Evolutionary conservation across 2,113 vertebrate genomes (phyloP).

Genomic region (Scolopax mira): DNA sequence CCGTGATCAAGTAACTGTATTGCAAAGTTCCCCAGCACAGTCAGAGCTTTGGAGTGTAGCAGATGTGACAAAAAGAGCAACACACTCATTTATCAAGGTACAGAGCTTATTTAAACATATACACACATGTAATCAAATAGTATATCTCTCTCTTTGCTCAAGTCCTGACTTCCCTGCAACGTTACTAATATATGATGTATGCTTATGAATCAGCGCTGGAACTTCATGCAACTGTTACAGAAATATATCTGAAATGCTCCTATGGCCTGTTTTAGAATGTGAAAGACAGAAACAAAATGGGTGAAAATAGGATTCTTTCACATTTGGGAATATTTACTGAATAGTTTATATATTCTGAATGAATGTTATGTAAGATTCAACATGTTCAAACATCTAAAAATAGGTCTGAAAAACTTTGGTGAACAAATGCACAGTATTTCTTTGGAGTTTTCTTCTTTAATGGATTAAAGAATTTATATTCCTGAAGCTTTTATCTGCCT

Average conservation of each 20-base stretch:
- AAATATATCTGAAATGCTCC: not conserved
- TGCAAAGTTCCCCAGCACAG: not conserved
- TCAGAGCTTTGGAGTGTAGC: not conserved
- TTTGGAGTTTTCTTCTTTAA: not conserved
- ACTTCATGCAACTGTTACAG: not conserved
- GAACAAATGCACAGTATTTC: slow-evolving; percentile 11
- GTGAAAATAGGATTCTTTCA: slow-evolving; percentile 58
- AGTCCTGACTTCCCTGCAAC: not conserved
- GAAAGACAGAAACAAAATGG: slow-evolving; percentile 57
- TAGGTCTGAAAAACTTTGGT: slow-evolving; percentile 43
- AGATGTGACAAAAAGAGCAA: not conserved
- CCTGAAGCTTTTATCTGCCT: not conserved
- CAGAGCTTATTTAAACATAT: not conserved
- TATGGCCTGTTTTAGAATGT: not conserved
- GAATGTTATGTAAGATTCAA: slow-evolving; percentile 70
- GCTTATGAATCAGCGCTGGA: not conserved
- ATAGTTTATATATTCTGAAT: slow-evolving; percentile 63
- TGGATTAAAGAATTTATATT: not conserved
- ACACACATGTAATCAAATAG: not conserved
- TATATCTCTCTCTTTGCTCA: not conserved
- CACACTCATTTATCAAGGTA: not conserved
- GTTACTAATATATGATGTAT: not conserved
- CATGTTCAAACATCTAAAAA: slow-evolving; percentile 69
- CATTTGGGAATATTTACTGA: slow-evolving; percentile 63
- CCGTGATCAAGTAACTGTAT: not conserved